Conservation (phyloP, 2,113 vertebrate genomes). For the Sciurus niger region DNA sequence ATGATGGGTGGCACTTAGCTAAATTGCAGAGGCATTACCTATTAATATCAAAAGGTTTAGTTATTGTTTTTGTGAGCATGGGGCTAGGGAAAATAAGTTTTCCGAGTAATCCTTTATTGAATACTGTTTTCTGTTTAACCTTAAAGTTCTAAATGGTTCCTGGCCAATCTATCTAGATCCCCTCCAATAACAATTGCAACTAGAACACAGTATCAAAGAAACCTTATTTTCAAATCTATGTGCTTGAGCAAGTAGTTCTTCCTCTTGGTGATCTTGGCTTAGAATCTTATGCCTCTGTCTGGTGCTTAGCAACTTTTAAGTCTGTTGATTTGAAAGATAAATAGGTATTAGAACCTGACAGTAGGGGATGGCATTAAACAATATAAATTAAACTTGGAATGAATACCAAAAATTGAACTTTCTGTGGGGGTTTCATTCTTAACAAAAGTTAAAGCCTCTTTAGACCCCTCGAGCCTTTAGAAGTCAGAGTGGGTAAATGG, state of each 20-base stretch:
- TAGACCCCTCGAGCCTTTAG: not conserved
- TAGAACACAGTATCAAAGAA: not conserved
- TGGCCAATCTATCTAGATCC: not conserved
- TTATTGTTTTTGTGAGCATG: not conserved
- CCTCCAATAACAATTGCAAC: not conserved
- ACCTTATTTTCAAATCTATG: not conserved
- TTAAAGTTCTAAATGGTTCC: conserved; percentile 18
- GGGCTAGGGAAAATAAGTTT: not conserved
- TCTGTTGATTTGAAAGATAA: conserved; percentile 31
- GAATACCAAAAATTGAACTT: not conserved
- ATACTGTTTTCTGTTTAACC: not conserved
- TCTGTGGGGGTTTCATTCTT: not conserved
- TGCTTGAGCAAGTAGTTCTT: not conserved
- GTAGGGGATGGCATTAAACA: not conserved
- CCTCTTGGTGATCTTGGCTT: not conserved
- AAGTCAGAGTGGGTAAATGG: not conserved
- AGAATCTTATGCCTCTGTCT: not conserved
- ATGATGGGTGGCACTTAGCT: not conserved
- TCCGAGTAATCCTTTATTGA: not conserved
- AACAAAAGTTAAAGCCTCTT: not conserved
- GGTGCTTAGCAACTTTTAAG: not conserved
- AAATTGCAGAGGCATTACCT: not conserved
- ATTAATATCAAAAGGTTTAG: not conserved
- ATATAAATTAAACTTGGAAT: not conserved
- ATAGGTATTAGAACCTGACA: not conserved